Base-by-base conservation (phyloP, 2,888 invertebrate genomes). In the Silvanus unidentatus region DNA sequence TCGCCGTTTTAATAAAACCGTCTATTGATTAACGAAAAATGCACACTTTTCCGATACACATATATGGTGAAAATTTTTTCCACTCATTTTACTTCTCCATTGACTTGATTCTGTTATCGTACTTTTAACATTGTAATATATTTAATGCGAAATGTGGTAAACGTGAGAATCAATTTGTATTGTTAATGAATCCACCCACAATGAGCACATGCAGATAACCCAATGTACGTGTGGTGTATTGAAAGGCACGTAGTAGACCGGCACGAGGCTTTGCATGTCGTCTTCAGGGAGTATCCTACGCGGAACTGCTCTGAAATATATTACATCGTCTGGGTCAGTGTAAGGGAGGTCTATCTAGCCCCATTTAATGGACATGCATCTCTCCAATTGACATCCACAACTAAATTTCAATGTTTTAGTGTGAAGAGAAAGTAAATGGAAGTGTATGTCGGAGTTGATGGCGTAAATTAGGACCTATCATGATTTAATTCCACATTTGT, bases 151-250 rank as follows among this genome's bases (percentile, higher is more conserved):
- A 53, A 55, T n/a, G 53, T 55, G 53, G 54, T 49, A 47, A 55
- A 53, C 55, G 54, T 48, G 55, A 52, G 52, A 55, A 53, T 54
- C 54, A 57, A 57, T 57, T 57, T 57, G 55, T 52, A 48, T 57
- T 53, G 52, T 54, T 57, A 55, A 55, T 53, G 55, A 54, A 48
- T 55, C 54, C 55, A 49, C 53, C 53, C 43, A 53, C 53, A 47
- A 51, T n/a, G 30, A 40, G 52, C 49, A 49, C 44, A 52, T 47
- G 45, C 47, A 49, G 48, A 51, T 45, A 47, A 42, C 43, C 37
- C 36, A 49, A 43, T 13, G 49, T 47, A 49, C 49, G 52, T 52
- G 46, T 47, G 44, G n/a, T 46, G 44, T 46, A 45, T 45, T 48
- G 35, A 52, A 32, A 5, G 40, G 42, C 52, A 49, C 45, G 49